Percentiles rank a stretch among this genome's conserved stretches.
phyloP scores from a whole-genome alignment of 2,113 vertebrate genomes.

The Riparia riparia region DNA sequence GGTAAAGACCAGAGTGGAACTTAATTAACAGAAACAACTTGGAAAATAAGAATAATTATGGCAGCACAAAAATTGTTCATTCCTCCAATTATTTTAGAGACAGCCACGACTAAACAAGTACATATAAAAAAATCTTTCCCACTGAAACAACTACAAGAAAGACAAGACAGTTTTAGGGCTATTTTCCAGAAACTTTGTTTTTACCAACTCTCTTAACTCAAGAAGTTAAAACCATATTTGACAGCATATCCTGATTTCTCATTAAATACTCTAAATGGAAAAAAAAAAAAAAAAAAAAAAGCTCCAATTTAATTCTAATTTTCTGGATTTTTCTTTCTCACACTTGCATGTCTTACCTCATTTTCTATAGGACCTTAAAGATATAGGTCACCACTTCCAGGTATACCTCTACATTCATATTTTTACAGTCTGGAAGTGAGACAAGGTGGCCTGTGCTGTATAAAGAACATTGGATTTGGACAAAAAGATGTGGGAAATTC shows the following conservation, averaged over 20 bases:
- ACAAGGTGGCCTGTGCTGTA: background rate
- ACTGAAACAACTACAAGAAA: background rate
- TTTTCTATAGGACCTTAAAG: background rate
- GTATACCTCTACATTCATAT: background rate
- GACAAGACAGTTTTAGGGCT: background rate
- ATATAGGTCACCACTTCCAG: background rate
- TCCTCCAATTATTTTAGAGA: background rate
- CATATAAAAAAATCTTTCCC: background rate
- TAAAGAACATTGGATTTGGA: background rate
- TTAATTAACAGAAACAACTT: background rate
- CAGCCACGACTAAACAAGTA: background rate
- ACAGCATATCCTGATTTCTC: background rate
- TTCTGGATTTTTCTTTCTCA: background rate
- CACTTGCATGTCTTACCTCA: background rate
- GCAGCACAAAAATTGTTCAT: background rate
- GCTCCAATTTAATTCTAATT: background rate
- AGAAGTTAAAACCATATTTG: background rate
- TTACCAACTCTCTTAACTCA: background rate
- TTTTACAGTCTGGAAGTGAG: background rate
- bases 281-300: no score
- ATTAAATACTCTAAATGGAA: background rate
- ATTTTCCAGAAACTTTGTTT: background rate
- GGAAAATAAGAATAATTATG: background rate
- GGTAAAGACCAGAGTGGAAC: background rate
- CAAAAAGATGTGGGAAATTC: background rate